Evolutionary conservation across 2,113 vertebrate species (phyloP), one percentile per base, ranked within the genome.

Genomic region (Amia ocellicauda): DNA sequence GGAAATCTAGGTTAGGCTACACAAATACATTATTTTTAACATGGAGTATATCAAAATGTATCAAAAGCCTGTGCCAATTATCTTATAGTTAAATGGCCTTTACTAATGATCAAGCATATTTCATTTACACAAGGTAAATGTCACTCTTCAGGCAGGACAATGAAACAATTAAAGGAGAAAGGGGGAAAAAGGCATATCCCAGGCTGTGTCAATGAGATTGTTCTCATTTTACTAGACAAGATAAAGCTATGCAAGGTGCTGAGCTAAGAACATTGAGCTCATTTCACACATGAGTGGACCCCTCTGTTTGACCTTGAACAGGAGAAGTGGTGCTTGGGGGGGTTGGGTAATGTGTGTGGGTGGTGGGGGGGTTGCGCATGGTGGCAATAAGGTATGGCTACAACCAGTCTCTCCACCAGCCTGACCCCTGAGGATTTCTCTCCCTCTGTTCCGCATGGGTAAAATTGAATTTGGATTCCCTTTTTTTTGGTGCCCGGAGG

Each of bases 231-330:
- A n/a, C n/a, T n/a, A n/a, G n/a, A n/a, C 31, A 36, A 36, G 43
- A n/a, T n/a, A 41, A 58, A 61, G 47, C 36, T 50, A 13, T 43
- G 28, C 45, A 58, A 60, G 52, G 51, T 53, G 53, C 57, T 36
- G 54, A 20, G 42, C 49, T 2, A 42, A 19, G 17, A 66, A 63
- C 47, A 49, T 51, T 58, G 57, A 52, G 58, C 66, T 61, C 60
- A 70, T 74, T 74, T 70, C 68, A 70, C 68, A 70, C 61, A 27
- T 70, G 71, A 60, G 43, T 66, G 71, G 62, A 42, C 62, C n/a
- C n/a, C 16, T 63, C 29, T 41, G 43, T 45, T 41, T 67, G 60
- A 63, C 61, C 68, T 61, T 60, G 60, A 42, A 13, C 14, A n/a
- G 9, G 29, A 16, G 29, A 19, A 20, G 29, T 53, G 58, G 11